These are phyloP conservation scores for Oxyteleia sp. DNA, from an alignment of 2,888 invertebrate genomes.

Conservation along the genomic window DNA sequence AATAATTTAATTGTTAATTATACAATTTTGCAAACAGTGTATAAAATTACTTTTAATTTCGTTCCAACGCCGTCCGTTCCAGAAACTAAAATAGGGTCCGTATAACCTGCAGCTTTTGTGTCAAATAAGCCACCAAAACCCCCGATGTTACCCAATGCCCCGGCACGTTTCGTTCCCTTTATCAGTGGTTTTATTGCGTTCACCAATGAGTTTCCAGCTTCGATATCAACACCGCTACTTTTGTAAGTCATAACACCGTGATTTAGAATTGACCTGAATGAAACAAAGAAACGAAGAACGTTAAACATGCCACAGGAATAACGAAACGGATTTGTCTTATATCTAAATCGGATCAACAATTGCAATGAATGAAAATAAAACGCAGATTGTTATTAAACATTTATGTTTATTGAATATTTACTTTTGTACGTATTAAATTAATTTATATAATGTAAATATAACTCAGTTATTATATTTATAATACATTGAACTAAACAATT, in stretches of 20 bases:
- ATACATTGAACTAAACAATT: no score
- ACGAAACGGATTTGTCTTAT: no score
- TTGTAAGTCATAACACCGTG: conserved; percentile 94
- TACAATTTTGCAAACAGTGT: no score
- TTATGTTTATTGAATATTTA: no score
- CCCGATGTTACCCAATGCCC: conserved; percentile 94
- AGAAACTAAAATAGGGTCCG: conserved; percentile 96
- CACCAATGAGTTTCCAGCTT: conserved; percentile 96
- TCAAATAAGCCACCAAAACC: conserved; percentile 98
- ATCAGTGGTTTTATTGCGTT: conserved; percentile 94
- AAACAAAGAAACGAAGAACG: conserved; percentile 1
- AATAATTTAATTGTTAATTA: no score
- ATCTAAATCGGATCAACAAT: no score
- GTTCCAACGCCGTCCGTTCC: conserved; percentile 99
- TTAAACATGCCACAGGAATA: conserved; percentile 67
- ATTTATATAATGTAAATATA: no score
- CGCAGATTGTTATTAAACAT: no score
- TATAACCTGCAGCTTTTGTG: conserved; percentile 91
- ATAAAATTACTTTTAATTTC: conserved; percentile 95
- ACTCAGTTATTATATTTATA: no score
- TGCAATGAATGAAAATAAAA: no score
- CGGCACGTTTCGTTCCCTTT: conserved; percentile 92
- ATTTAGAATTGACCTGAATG: conserved; percentile 88
- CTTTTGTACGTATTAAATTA: no score
- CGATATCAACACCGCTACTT: conserved; percentile 97